Evolutionary conservation across 2,888 invertebrate species (phyloP), one percentile per base, ranked within the genome.

Genomic region (Unio pictorum): DNA sequence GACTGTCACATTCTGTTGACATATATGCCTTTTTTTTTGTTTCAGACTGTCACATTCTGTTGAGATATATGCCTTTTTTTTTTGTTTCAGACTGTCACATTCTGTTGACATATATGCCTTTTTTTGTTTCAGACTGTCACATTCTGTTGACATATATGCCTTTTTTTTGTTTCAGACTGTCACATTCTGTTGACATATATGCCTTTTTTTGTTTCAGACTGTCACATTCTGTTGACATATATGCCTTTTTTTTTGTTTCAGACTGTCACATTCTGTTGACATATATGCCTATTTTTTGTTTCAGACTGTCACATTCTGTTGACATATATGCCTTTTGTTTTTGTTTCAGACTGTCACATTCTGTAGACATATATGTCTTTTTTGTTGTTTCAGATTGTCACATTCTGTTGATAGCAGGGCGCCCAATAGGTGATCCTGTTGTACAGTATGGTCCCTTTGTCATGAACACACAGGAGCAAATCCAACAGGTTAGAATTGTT

Each of bases 371-470:
- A 59, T 26, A 59, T 59, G 59, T 15, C n/a, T 63, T 54, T 8
- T 34, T 11, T 45, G 55, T 61, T 61, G 20, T 68, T 73, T n/a
- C 71, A 85, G 85, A 75, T 20, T 81, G 83, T 63, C 73, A 79
- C 56, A 64, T 81, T 17, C 71, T 86, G 56, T 68, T 86, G 30
- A 78, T 81, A 20, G 83, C 81, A 62, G 86, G 86, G 5, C 73
- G 83, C 67, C 86, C 86, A 4, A 73, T 86, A 15, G 75, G 74
- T 15, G 86, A 86, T 66, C 84, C 86, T 2, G 74, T 86, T 7
- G 84, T 80, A 1, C 74, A 73, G 63, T 81, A 83, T 71, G 86
- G 86, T n/a, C 86, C 86, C 8, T 86, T 86, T 74, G 86, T 85
- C 17, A 86, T 86, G 86, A 84, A 81, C 63, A 84, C 84, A 26